Evolutionary conservation across 2,113 vertebrate species (phyloP).

Genomic region (Myodes glareolus): DNA sequence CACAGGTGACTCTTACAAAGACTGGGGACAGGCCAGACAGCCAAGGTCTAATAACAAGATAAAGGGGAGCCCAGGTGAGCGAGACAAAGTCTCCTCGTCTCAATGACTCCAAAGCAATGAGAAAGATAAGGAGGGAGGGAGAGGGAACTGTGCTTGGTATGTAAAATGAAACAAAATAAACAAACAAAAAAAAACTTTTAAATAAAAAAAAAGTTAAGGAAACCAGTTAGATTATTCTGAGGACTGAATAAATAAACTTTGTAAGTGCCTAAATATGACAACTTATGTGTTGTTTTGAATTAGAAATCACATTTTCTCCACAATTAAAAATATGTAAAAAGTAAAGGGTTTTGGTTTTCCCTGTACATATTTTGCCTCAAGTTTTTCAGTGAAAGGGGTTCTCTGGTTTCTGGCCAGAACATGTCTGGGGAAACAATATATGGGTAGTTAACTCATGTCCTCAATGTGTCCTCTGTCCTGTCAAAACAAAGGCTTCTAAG

Average conservation of each 20-base stretch:
- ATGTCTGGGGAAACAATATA: constrained; percentile 3
- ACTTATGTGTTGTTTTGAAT: neutral
- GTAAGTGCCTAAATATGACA: neutral
- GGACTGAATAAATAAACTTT: neutral
- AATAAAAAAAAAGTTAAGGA: neutral
- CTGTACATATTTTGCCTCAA: constrained; percentile 22
- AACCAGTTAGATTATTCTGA: neutral
- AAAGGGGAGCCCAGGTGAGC: neutral
- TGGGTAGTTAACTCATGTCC: constrained; percentile 29
- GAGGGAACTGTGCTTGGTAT: too few species aligned
- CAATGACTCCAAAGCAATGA: neutral
- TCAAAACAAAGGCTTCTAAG: constrained; percentile 19
- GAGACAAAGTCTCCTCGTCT: neutral
- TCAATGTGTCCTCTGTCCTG: neutral
- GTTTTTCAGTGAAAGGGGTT: constrained; percentile 13
- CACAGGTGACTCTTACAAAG: neutral
- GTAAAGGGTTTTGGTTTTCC: constrained; percentile 48
- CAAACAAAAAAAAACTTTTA: too few species aligned
- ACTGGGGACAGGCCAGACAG: neutral
- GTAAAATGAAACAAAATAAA: too few species aligned
- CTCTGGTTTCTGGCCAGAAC: neutral
- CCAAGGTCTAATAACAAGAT: neutral
- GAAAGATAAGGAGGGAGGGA: neutral
- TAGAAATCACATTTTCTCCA: neutral
- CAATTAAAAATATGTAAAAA: constrained; percentile 54